Conservation (phyloP, 1,140 invertebrate species). For the Zaprionus capensis region DNA sequence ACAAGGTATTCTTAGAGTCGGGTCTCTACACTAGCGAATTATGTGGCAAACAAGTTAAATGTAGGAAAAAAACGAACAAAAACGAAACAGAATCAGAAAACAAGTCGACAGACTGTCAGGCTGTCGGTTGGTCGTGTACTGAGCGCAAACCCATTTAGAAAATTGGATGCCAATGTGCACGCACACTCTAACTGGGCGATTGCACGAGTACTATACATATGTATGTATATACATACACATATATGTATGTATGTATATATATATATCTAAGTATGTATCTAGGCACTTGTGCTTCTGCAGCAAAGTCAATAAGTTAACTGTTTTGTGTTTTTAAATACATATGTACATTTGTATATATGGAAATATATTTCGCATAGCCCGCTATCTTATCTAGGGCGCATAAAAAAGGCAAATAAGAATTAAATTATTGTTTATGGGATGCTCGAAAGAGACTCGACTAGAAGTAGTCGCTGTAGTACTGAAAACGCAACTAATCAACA, state of each 20-base stretch:
- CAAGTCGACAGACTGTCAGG: slow-evolving; percentile 11
- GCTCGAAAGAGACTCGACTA: slow-evolving; percentile 31
- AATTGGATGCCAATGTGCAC: slow-evolving; percentile 56
- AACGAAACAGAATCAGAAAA: background rate
- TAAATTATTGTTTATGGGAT: slow-evolving; percentile 54
- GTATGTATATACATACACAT: slow-evolving; percentile 20
- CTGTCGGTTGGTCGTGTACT: slow-evolving; percentile 12
- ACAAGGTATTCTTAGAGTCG: slow-evolving; percentile 23
- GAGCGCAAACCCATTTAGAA: slow-evolving; percentile 58
- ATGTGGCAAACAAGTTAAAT: slow-evolving; percentile 44
- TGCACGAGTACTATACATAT: background rate
- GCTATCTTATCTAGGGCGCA: slow-evolving; percentile 61
- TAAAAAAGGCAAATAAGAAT: slow-evolving; percentile 7
- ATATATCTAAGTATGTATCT: slow-evolving; percentile 12
- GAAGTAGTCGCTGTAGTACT: background rate
- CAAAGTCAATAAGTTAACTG: slow-evolving; percentile 34
- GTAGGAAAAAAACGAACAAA: slow-evolving; percentile 33
- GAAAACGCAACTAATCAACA: slow-evolving; percentile 12
- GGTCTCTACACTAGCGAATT: background rate
- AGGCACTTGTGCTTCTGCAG: slow-evolving; percentile 18
- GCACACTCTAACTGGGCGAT: slow-evolving; percentile 34
- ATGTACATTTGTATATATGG: background rate
- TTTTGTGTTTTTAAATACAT: slow-evolving; percentile 30
- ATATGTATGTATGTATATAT: slow-evolving; percentile 23
- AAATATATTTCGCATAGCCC: slow-evolving; percentile 8